Evolutionary conservation across 2,888 invertebrate species (phyloP).

Genomic region (Heteromyza rotundicornis): DNA sequence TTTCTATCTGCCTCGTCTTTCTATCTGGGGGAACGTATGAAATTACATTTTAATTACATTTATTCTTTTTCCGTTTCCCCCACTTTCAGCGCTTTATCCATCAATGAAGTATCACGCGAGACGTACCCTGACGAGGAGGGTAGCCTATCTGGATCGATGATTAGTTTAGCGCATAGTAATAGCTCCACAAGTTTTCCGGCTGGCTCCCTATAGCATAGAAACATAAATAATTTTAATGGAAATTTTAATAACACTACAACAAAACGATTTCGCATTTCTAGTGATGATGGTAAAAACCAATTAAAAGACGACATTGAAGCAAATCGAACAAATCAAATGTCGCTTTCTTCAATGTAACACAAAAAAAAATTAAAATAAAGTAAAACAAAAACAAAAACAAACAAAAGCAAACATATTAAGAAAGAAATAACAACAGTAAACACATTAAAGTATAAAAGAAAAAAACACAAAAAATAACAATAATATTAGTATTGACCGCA

Average conservation of each 20-base stretch:
- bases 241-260: constrained; percentile 47
- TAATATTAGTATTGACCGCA: neutral
- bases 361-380: constrained; percentile 41
- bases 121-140: constrained; percentile 89
- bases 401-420: constrained; percentile 17
- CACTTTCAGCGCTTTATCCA: constrained; percentile 85
- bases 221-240: constrained; percentile 52
- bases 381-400: constrained; percentile 38
- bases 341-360: constrained; percentile 43
- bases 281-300: constrained; percentile 45
- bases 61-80: too few relatives aligned
- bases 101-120: constrained; percentile 89
- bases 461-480: neutral
- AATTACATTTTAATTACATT: too few relatives aligned
- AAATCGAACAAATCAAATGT: constrained; percentile 36
- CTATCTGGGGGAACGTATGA: too few relatives aligned
- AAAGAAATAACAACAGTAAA: constrained; percentile 13
- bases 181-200: constrained; percentile 91
- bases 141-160: constrained; percentile 92
- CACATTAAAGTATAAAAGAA: constrained; percentile 7
- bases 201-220: constrained; percentile 71
- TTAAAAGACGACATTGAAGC: constrained; percentile 42
- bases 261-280: constrained; percentile 45
- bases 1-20: too few relatives aligned
- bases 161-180: constrained; percentile 94